Percentiles rank a stretch among this genome's conserved stretches.
Conservation (phyloP, 2,888 invertebrate genomes). For the Hirtodrosophila trivittata region DNA sequence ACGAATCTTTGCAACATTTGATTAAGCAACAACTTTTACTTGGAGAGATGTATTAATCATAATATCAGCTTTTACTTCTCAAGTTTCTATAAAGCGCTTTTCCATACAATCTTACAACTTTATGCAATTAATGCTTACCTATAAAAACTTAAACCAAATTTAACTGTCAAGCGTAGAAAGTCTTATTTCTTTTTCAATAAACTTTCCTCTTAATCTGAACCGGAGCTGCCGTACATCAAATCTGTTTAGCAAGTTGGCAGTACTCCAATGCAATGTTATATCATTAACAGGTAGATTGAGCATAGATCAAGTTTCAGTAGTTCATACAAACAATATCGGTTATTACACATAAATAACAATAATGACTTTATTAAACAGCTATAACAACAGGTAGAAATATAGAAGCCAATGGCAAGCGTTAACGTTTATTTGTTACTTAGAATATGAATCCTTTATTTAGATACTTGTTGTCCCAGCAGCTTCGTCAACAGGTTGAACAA, state of each 20-base stretch:
- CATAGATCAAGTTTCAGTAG: too few species aligned
- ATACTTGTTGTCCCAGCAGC: background rate
- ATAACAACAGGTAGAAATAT: slow-evolving; percentile 15
- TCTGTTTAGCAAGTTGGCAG: background rate
- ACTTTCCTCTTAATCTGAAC: slow-evolving; percentile 1
- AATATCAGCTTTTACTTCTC: too few species aligned
- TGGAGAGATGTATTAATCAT: too few species aligned
- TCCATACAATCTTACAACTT: too few species aligned
- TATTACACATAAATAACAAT: slow-evolving; percentile 14
- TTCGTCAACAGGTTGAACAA: slow-evolving; percentile 46
- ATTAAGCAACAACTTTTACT: too few species aligned
- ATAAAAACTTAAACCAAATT: too few species aligned
- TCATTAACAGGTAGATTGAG: too few species aligned
- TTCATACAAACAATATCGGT: too few species aligned
- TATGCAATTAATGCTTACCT: too few species aligned
- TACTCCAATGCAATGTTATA: background rate
- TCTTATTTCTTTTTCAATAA: slow-evolving; percentile 6
- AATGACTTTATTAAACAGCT: slow-evolving; percentile 20
- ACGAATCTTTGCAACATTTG: too few species aligned
- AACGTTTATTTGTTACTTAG: background rate
- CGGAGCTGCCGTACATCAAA: background rate
- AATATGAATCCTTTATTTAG: background rate
- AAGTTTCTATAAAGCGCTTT: too few species aligned
- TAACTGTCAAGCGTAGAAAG: too few species aligned
- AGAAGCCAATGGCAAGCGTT: slow-evolving; percentile 1